Conservation (phyloP, 2,797 vertebrate species). For the Dendrocincla tyrannina region DNA sequence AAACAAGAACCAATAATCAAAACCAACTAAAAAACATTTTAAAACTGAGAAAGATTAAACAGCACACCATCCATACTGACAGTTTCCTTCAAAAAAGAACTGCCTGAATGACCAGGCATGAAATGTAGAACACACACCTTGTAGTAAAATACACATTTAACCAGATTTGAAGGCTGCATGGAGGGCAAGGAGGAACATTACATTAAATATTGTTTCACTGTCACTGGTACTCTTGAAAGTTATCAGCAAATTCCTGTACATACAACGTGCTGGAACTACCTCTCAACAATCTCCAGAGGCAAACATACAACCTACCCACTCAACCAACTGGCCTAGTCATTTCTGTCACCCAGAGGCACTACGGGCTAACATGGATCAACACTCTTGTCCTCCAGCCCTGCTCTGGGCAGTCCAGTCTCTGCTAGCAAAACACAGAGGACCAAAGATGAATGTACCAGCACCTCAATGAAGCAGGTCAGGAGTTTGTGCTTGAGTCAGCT, state of each 20-base stretch:
- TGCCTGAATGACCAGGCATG: rapidly evolving
- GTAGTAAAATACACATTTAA: background rate
- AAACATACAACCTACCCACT: background rate
- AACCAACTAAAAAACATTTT: background rate
- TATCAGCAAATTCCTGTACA: background rate
- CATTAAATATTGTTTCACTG: background rate
- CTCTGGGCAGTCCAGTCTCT: background rate
- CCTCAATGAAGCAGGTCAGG: background rate
- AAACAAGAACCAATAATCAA: background rate
- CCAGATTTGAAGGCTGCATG: background rate
- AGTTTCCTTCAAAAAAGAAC: background rate
- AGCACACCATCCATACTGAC: background rate
- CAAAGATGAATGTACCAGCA: background rate
- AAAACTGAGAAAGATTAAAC: background rate
- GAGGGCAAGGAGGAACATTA: background rate
- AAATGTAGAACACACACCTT: background rate
- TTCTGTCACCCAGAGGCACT: background rate
- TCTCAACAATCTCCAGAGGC: rapidly evolving
- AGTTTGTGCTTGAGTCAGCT: background rate
- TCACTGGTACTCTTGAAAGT: background rate
- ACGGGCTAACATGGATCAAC: background rate
- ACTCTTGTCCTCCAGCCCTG: background rate
- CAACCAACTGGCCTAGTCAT: background rate
- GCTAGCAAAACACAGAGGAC: background rate
- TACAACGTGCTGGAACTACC: rapidly evolving